Percentiles rank a stretch among this genome's conserved stretches.
These are phyloP conservation scores for Melanaphis sacchari DNA, from an alignment of 1,140 invertebrate genomes.

Conservation along the genomic window DNA sequence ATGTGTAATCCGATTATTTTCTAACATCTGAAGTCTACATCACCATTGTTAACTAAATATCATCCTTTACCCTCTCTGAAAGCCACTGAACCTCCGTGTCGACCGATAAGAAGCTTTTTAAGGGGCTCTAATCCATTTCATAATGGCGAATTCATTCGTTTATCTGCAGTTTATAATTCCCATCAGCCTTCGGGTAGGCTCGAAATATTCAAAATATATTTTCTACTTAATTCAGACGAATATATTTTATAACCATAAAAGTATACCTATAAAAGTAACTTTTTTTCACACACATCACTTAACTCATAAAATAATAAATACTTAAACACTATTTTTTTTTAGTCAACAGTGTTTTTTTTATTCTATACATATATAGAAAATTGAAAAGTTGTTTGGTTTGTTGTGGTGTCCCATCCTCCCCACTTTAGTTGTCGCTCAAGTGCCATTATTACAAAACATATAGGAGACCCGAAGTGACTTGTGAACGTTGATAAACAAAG, in stretches of 20 bases:
- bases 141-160: constrained; percentile 9
- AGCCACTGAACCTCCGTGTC: neutral
- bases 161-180: constrained; percentile 21
- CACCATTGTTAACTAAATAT: constrained; percentile 30
- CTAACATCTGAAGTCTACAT: neutral
- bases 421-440: neutral
- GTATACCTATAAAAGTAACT: neutral
- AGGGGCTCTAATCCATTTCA: constrained; percentile 23
- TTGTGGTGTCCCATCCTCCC: neutral
- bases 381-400: constrained; percentile 50
- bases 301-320: neutral
- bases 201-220: constrained; percentile 29
- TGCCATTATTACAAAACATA: neutral
- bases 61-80: neutral
- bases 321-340: neutral
- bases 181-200: neutral
- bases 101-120: constrained; percentile 50
- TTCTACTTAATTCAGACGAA: neutral
- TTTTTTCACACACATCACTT: neutral
- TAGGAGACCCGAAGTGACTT: neutral
- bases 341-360: neutral
- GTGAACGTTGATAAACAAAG: constrained; percentile 21
- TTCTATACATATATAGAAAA: neutral
- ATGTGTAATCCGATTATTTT: constrained; percentile 42
- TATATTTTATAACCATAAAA: neutral